phyloP scores from a whole-genome alignment of 2,888 invertebrate genomes.

The Sisyra terminalis region DNA sequence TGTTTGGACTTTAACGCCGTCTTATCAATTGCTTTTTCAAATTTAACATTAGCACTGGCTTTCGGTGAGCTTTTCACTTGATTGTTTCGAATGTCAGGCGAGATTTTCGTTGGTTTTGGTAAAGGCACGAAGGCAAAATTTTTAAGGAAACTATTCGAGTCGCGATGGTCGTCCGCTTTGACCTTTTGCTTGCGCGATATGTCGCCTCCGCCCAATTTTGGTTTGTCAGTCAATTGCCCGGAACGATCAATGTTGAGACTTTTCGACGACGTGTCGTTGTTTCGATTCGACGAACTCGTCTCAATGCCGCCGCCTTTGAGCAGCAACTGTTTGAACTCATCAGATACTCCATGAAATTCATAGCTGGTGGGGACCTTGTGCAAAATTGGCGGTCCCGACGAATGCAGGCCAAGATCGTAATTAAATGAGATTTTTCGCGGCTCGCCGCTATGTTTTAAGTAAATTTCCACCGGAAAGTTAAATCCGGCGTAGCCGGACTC shows the following conservation, averaged over 20 bases:
- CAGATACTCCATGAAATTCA: slow-evolving; percentile 69
- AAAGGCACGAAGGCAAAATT: slow-evolving; percentile 66
- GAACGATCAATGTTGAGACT: no score
- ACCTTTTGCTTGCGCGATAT: slow-evolving; percentile 22
- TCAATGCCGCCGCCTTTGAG: slow-evolving; percentile 70
- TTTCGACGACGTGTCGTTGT: slow-evolving; percentile 18
- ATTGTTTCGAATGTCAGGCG: slow-evolving; percentile 28
- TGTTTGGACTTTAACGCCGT: slow-evolving; percentile 23
- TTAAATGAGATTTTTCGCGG: slow-evolving; percentile 68
- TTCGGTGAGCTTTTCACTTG: slow-evolving; percentile 23
- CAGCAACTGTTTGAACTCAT: slow-evolving; percentile 77
- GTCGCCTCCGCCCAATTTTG: slow-evolving; percentile 42
- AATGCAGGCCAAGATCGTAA: slow-evolving; percentile 75
- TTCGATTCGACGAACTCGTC: not conserved
- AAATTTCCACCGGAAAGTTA: slow-evolving; percentile 74
- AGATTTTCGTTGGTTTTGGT: slow-evolving; percentile 54
- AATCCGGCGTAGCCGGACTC: slow-evolving; percentile 97
- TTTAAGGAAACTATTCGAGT: slow-evolving; percentile 51
- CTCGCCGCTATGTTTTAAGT: slow-evolving; percentile 76
- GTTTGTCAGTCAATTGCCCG: slow-evolving; percentile 48
- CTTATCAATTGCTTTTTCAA: slow-evolving; percentile 21
- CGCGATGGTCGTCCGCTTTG: slow-evolving; percentile 30
- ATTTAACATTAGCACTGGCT: slow-evolving; percentile 31
- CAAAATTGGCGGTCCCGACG: slow-evolving; percentile 52
- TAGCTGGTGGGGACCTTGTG: slow-evolving; percentile 64